phyloP scores from a whole-genome alignment of 2,888 invertebrate species.

The Temnothorax rugatulus region DNA sequence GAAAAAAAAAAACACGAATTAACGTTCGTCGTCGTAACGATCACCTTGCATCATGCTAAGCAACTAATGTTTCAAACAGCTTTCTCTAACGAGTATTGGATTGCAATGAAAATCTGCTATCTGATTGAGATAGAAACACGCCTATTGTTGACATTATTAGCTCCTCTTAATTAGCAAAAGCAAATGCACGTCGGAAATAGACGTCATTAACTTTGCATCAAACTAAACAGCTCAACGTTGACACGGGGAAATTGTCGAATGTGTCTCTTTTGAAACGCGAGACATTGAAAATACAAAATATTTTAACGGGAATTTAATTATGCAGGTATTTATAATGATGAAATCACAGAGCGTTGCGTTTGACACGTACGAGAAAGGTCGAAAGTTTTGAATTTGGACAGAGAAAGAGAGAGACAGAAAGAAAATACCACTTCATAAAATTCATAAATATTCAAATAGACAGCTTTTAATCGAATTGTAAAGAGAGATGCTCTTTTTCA shows the following conservation, averaged over 20 bases:
- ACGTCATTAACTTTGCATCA: slow-evolving; percentile 14
- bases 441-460: slow-evolving; percentile 15
- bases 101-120: not conserved
- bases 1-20: not conserved
- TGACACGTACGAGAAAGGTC: not conserved
- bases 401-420: not conserved
- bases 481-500: not conserved
- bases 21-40: not conserved
- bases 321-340: slow-evolving; percentile 4
- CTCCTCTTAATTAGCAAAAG: slow-evolving; percentile 22
- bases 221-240: not conserved
- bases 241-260: not conserved
- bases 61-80: slow-evolving; percentile 9
- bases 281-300: slow-evolving; percentile 10
- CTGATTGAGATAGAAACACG: not conserved
- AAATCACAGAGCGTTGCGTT: slow-evolving; percentile 9
- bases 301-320: slow-evolving; percentile 11
- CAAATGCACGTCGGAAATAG: slow-evolving; percentile 1
- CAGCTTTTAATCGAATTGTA: slow-evolving; percentile 19
- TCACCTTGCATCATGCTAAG: not conserved
- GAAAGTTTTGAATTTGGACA: not conserved
- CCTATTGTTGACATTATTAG: not conserved
- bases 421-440: slow-evolving; percentile 1
- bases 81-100: slow-evolving; percentile 13
- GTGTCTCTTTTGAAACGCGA: not conserved